Evolutionary conservation across 2,113 vertebrate species (phyloP).

Genomic region (Nanorana parkeri): DNA sequence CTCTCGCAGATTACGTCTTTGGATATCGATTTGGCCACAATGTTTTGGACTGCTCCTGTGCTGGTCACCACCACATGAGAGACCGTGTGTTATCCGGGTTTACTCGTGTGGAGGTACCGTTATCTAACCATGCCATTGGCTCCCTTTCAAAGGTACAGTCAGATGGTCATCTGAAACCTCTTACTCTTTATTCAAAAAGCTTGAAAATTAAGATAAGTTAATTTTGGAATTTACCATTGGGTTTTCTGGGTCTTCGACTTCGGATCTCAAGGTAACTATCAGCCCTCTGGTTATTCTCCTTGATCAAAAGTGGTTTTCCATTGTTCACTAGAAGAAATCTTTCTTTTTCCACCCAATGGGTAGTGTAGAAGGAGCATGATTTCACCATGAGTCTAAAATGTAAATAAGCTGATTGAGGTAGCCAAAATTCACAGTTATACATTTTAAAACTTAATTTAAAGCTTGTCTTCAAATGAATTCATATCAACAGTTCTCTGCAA

Average conservation of each 20-base stretch:
- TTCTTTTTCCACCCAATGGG: conserved; percentile 68
- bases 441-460: not conserved
- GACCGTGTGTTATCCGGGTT: too few relatives aligned
- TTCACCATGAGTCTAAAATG: conserved; percentile 70
- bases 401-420: not conserved
- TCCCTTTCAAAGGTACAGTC: too few relatives aligned
- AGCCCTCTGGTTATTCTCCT: conserved; percentile 63
- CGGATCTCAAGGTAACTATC: conserved; percentile 73
- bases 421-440: too few relatives aligned
- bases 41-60: too few relatives aligned
- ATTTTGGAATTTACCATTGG: conserved; percentile 47
- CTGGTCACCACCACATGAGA: too few relatives aligned
- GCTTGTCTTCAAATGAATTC: too few relatives aligned
- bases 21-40: too few relatives aligned
- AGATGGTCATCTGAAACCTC: too few relatives aligned
- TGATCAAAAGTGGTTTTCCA: conserved; percentile 68
- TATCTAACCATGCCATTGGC: not conserved
- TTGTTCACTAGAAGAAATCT: conserved; percentile 66
- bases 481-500: too few relatives aligned
- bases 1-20: too few relatives aligned
- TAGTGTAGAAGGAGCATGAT: conserved; percentile 70
- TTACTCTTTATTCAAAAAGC: too few relatives aligned
- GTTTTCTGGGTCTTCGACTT: conserved; percentile 62
- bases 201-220: not conserved
- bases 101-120: too few relatives aligned